Percentiles rank a stretch among this genome's conserved stretches.
Conservation (phyloP, 2,797 vertebrate genomes). For the Hylomyscus alleni region DNA sequence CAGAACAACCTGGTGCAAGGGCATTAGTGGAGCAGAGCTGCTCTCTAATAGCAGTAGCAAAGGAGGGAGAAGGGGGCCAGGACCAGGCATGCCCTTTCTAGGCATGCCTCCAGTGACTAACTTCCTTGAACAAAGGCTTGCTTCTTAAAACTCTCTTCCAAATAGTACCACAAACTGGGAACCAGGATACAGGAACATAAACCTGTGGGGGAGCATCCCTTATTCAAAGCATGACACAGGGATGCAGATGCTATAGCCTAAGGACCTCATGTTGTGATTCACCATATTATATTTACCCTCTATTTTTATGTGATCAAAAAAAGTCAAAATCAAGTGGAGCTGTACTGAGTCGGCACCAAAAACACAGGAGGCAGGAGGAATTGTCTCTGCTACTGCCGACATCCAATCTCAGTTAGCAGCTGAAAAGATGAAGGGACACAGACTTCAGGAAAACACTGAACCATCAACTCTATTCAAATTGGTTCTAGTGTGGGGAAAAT, state of each 20-base stretch:
- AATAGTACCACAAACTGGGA: neutral
- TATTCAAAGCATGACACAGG: neutral
- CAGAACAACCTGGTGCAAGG: neutral
- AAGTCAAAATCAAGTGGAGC: neutral
- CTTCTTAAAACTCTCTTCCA: neutral
- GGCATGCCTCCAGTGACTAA: neutral
- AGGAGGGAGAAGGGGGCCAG: neutral
- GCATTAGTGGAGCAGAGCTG: neutral
- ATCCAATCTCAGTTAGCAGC: neutral
- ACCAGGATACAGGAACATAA: neutral
- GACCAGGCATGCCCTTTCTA: neutral
- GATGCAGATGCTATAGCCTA: neutral
- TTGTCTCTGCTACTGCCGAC: neutral
- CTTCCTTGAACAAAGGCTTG: neutral
- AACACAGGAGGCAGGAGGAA: neutral
- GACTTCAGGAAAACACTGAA: conserved; percentile 43
- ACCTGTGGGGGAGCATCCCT: neutral
- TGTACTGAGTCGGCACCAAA: neutral
- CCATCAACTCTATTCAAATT: conserved; percentile 58
- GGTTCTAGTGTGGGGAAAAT: conserved; percentile 23
- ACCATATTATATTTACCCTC: neutral
- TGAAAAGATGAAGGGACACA: neutral
- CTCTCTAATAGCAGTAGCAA: neutral
- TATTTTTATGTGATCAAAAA: neutral
- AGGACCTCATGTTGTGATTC: neutral